Evolutionary conservation across 1,140 invertebrate genomes (phyloP), one percentile per base, ranked within the genome.

Genomic region (Scaptomyza montana): DNA sequence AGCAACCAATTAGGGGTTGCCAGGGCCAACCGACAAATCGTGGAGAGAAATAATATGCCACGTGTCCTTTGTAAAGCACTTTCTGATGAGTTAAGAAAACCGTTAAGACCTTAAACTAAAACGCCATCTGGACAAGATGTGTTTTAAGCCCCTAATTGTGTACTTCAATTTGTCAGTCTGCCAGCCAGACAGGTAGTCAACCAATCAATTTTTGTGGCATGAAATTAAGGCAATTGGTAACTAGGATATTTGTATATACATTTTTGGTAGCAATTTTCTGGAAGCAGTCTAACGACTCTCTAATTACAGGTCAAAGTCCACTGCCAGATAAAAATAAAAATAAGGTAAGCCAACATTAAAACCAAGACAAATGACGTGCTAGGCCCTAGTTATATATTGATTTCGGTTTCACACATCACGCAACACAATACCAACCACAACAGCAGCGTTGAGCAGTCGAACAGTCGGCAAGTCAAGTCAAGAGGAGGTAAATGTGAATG

Each of bases 401-500:
- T 84, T 73, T 68, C 61, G 19, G 47, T 39, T 49, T 28, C 36
- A 63, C 9, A 51, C 8, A 51, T 55, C 10, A 19, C 9, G 12
- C n/a, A 28, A 39, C 36, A 39, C 36, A 54, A 61, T 46, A 72
- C 49, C 16, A 41, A 21, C 16, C 30, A 63, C 74, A 59, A 21
- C 51, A 21, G 13, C 9, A 61, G 30, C 5, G 5, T 33, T 7
- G 13, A 49, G 9, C 50, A 10, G 30, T 36, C 33, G 1, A 9
- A 9, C 33, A 8, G 33, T 36, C 33, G 33, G 33, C 6, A 36
- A 36, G 33, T 36, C 66, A 78, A 86, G 71, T 87, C 82, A 79
- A 87, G 78, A 77, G 80, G 59, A 72, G 66, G 63, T 66, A 87
- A 89, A 82, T 86, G 71, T 82, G 78, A 78, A 87, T 87, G 84